Evolutionary conservation across 2,888 invertebrate genomes (phyloP).

Genomic region (Acanthosepion pharaonis): DNA sequence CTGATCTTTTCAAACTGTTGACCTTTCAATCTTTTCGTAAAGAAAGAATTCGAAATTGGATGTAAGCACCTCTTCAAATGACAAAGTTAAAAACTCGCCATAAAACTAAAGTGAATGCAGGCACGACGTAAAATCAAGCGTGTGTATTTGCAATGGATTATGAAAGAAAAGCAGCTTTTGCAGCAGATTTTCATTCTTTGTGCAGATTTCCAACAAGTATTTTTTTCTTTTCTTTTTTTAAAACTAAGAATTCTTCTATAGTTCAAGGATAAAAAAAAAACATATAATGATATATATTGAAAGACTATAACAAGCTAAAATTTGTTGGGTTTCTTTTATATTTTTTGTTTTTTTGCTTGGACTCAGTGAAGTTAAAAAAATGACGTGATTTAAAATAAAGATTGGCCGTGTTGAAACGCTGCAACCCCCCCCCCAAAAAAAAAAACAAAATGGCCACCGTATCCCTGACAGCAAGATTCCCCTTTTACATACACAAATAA

Average conservation of each 20-base stretch:
- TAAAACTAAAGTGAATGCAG: not conserved
- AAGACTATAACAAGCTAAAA: not conserved
- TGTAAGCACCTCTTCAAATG: conserved; percentile 3
- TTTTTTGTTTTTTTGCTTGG: no score
- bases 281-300: not conserved
- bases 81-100: not conserved
- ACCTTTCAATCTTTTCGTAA: not conserved
- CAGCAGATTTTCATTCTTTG: not conserved
- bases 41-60: not conserved
- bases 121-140: not conserved
- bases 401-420: not conserved
- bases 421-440: no score
- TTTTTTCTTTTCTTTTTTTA: not conserved
- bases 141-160: not conserved
- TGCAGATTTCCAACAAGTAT: not conserved
- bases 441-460: not conserved
- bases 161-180: not conserved
- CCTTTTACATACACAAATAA: not conserved
- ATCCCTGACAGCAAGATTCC: not conserved
- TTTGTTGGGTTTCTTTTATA: no score
- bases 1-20: not conserved
- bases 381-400: not conserved
- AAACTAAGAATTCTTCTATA: not conserved
- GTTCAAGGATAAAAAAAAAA: not conserved
- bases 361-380: not conserved